Conservation (phyloP, 2,113 vertebrate genomes). For the Atrichornis clamosus region DNA sequence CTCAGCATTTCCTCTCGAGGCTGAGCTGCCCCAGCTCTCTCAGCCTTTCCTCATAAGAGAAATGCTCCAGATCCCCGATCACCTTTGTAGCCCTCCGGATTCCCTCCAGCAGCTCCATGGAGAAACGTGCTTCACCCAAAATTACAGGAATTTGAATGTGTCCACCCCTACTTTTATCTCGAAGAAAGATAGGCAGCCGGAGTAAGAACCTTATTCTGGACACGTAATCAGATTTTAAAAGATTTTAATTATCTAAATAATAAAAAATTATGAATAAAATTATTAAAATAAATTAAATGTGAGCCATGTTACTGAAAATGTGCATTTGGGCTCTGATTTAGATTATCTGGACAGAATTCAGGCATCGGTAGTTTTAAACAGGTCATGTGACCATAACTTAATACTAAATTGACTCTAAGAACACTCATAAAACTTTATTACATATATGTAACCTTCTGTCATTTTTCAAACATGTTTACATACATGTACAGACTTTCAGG, state of each 20-base stretch:
- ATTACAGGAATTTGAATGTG: neutral
- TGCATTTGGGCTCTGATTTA: neutral
- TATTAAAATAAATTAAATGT: neutral
- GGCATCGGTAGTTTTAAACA: neutral
- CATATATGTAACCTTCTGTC: neutral
- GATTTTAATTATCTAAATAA: neutral
- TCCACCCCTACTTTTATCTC: neutral
- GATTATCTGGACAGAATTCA: neutral
- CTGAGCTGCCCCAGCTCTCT: no score
- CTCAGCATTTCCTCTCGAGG: neutral
- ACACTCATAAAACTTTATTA: neutral
- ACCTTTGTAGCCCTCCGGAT: neutral
- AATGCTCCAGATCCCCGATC: neutral
- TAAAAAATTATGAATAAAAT: neutral
- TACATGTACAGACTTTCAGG: neutral
- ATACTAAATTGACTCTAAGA: neutral
- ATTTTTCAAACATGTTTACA: neutral
- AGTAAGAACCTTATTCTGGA: neutral
- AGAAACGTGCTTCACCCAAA: neutral
- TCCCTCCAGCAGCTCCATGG: accelerated
- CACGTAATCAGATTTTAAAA: neutral
- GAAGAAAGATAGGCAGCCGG: neutral
- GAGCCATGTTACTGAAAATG: neutral
- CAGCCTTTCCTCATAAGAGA: neutral
- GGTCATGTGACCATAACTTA: neutral